Percentiles rank a stretch among this genome's conserved stretches.
phyloP scores from a whole-genome alignment of 2,888 invertebrate species.

The Diloba caeruleocephala region DNA sequence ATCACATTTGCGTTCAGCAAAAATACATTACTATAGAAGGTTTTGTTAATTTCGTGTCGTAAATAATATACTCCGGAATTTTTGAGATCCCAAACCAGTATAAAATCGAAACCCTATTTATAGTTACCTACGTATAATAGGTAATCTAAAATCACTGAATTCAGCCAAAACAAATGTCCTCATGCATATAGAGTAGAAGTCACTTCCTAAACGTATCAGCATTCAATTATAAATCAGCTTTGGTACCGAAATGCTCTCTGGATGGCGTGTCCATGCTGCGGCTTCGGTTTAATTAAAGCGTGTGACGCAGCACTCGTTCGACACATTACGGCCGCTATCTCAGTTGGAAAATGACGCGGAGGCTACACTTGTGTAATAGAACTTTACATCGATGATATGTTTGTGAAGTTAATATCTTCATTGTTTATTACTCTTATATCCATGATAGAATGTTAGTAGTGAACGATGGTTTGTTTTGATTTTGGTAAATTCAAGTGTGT shows the following conservation, averaged over 20 bases:
- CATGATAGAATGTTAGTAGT: too few species aligned
- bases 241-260: conserved; percentile 42
- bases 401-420: too few species aligned
- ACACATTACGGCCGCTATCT: conserved; percentile 52
- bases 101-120: conserved; percentile 6
- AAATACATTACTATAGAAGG: too few species aligned
- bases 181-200: conserved; percentile 46
- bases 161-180: conserved; percentile 36
- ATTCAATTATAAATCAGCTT: conserved; percentile 56
- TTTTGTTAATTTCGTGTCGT: too few species aligned
- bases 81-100: not conserved
- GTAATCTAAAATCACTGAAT: conserved; percentile 33
- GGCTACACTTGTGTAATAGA: conserved; percentile 18
- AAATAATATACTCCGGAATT: not conserved
- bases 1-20: too few species aligned
- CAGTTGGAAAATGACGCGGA: conserved; percentile 50
- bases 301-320: conserved; percentile 46
- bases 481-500: too few species aligned
- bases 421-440: too few species aligned
- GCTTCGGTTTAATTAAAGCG: conserved; percentile 54
- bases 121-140: conserved; percentile 23
- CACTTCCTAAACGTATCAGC: conserved; percentile 50
- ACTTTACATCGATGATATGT: not conserved
- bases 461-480: too few species aligned
- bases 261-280: conserved; percentile 36